Evolutionary conservation across 2,888 invertebrate genomes (phyloP).

Genomic region (Eristalinus aeneus): DNA sequence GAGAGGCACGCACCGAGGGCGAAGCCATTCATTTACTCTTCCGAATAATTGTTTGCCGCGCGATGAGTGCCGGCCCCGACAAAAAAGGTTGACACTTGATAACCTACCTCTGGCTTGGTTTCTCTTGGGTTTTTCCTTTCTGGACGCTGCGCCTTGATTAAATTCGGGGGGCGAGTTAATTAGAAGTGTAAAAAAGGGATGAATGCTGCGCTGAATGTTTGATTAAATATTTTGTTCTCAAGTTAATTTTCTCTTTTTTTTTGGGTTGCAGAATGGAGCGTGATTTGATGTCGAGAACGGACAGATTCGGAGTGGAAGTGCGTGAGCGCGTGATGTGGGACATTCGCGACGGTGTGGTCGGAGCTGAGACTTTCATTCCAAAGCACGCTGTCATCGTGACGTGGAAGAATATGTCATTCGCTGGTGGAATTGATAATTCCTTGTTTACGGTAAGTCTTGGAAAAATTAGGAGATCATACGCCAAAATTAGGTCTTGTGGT

Average conservation of each 20-base stretch:
- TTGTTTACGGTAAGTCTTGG: constrained; percentile 84
- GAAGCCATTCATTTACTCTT: constrained; percentile 17
- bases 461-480: background rate
- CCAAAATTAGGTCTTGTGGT: no score
- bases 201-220: background rate
- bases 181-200: background rate
- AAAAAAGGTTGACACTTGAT: background rate
- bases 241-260: background rate
- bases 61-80: background rate
- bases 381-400: constrained; percentile 95
- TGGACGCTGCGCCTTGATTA: background rate
- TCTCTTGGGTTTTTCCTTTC: background rate
- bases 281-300: constrained; percentile 87
- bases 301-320: constrained; percentile 92
- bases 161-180: background rate
- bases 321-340: constrained; percentile 94
- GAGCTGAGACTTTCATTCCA: constrained; percentile 93
- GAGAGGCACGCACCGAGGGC: background rate
- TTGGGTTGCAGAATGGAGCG: constrained; percentile 83
- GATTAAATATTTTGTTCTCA: background rate
- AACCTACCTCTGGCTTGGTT: background rate
- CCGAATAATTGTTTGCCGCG: constrained; percentile 30
- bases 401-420: constrained; percentile 97
- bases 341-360: constrained; percentile 93
- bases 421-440: constrained; percentile 91